Base-by-base conservation (phyloP, 1,140 invertebrate species). In the Diprion similis region DNA sequence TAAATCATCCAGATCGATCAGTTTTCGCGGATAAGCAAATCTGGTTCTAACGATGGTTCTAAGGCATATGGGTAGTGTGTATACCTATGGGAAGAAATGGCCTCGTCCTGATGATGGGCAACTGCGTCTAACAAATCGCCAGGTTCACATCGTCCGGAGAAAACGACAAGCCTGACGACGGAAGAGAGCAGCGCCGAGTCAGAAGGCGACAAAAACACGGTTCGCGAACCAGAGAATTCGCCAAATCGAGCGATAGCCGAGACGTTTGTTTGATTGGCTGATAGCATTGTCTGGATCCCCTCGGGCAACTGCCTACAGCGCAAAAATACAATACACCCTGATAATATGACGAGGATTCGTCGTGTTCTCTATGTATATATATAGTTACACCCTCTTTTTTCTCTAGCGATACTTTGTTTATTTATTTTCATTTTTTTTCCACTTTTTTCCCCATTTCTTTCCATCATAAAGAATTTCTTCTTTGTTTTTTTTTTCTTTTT, bases 201-300 rank as follows among this genome's bases (percentile, higher is more conserved):
- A 37, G 24, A 37, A 37, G 24, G 24, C 24, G 24, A 37, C 51
- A 59, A 59, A 59, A 59, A 59, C n/a, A 59, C 51, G 51, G 51
- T 17, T 37, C 24, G 6, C 11, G n/a, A 17, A 59, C 11, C 51
- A 59, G n/a, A 59, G 51, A 13, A 17, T 59, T 59, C 51, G 9
- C 11, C 51, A 59, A 59, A 59, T 59, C 51, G 51, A 59, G 51
- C 51, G 11, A 37, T 37, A 13, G 51, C 51, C 11, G 9, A 59
- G 51, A 59, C 51, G 51, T 59, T 59, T 59, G 51, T 59, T 59
- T 59, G 51, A 59, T 59, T 59, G 51, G 51, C 51, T 59, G 51
- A 59, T 59, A 59, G 9, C 8, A 59, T 59, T 59, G 51, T 59
- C 51, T 9, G 51, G 9, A 4, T 59, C 51, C 51, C 11, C 51